Evolutionary conservation across 2,888 invertebrate species (phyloP), one percentile per base, ranked within the genome.

Genomic region (Notodonta dromedarius): DNA sequence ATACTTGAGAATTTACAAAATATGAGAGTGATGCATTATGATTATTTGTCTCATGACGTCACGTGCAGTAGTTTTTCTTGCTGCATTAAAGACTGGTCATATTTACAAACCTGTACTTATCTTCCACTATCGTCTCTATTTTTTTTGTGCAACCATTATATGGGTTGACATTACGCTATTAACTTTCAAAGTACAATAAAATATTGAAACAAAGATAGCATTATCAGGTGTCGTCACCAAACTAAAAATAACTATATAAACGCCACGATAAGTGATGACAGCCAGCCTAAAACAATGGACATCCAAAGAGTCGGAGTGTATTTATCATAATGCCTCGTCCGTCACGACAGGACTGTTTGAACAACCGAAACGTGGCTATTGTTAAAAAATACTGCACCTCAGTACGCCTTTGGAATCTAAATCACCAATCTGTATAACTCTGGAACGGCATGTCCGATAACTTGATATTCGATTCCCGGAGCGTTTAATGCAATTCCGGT

Each of bases 261-360:
- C 53, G 63, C 59, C 65, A 66, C 63, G 69, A 71, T 73, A 74
- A 75, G 67, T 67, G 69, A 65, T 72, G 66, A 67, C 63, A 60
- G 62, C 65, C n/a, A 60, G 69, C 65, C 60, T 62, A 70, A 78
- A 74, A 76, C 76, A 77, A 77, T 71, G 65, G 71, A 55, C 52
- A 61, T 58, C 62, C 63, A 69, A 66, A 71, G 63, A 61, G 56
- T 60, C 56, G 60, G 39, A 63, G 60, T 62, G 62, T 67, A 69
- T 66, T 65, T 56, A 60, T 69, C 74, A 75, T 76, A 76, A 73
- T 71, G 74, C 64, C 66, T 69, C 54, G 69, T 71, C 71, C 68
- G 80, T 87, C 87, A 86, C 86, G 86, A 87, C 71, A 69, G 65
- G 71, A 69, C 73, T 64, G 68, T 73, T 74, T 76, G 67, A 78